Base-by-base conservation (phyloP, 1,140 invertebrate genomes). In the Drosophila ficusphila region DNA sequence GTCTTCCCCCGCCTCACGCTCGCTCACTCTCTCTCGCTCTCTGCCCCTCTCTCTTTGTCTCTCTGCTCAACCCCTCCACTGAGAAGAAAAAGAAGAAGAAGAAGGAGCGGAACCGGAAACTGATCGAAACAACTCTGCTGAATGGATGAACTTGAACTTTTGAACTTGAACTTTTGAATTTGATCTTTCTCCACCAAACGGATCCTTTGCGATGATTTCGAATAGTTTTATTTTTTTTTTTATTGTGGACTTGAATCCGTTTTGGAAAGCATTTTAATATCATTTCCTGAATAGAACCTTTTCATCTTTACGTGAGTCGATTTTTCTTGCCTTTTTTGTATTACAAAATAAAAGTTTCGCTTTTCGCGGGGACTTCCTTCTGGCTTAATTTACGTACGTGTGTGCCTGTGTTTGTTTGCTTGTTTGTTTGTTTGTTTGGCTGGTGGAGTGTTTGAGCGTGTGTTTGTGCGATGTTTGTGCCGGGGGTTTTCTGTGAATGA, bases 71-170 rank as follows among this genome's bases (percentile, higher is more conserved):
- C 18, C 31, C 19, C 9, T 11, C 12, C 11, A 21, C 0, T 4
- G 6, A 16, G 21, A 36, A 39, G 61, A 21, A 44, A 25, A 53
- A 11, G 16, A 33, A 31, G 46, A n/a, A 44, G 18, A 46, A 16
- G 21, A 6, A 5, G 9, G 27, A 64, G 29, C 19, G 34, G 31
- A 56, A 62, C 21, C 41, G 76, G 69, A 74, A 79, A 83, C 64
- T 89, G 79, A 83, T 89, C 72, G 74, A 89, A 89, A 89, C 85
- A 89, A 89, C 85, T 83, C 76, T 89, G 85, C 56, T 27, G 61
- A 34, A 58, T 85, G 81, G 82, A 62, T 77, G 72, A 47, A 31
- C n/a, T 53, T 44, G 31, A 7, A n/a, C n/a, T n/a, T n/a, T n/a
- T n/a, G n/a, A n/a, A n/a, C n/a, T n/a, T n/a, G n/a, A n/a, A n/a